These are phyloP conservation scores for Dromaius novaehollandiae DNA, from an alignment of 2,113 vertebrate genomes.

Conservation along the genomic window DNA sequence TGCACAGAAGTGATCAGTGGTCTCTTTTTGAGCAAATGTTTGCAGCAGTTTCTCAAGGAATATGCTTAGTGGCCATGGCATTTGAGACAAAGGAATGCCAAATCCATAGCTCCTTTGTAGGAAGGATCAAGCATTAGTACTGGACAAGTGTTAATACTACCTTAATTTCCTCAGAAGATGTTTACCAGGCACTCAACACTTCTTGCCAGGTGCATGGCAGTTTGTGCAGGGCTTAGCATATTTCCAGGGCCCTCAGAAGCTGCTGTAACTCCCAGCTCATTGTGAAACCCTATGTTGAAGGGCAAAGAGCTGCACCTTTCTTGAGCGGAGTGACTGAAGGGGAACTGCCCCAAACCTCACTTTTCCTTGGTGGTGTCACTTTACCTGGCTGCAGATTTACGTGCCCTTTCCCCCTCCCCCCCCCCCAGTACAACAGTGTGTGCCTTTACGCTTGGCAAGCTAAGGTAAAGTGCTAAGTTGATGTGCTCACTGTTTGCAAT, in stretches of 20 bases:
- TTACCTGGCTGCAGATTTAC: neutral
- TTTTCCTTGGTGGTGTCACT: too few species aligned
- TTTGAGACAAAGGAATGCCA: neutral
- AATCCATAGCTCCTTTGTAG: neutral
- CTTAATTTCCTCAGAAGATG: neutral
- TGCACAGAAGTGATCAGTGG: neutral
- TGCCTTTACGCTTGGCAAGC: neutral
- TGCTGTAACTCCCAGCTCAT: neutral
- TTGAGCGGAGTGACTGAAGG: neutral
- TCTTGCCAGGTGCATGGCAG: neutral
- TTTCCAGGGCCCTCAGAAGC: neutral
- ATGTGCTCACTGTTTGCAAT: neutral
- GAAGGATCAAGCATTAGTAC: neutral
- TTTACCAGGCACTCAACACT: neutral
- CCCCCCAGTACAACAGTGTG: neutral
- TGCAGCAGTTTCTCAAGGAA: neutral
- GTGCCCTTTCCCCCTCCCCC: rapidly evolving
- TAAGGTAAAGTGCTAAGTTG: neutral
- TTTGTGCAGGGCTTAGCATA: neutral
- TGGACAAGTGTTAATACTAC: neutral
- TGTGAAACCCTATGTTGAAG: neutral
- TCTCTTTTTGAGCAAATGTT: neutral
- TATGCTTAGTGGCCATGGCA: neutral
- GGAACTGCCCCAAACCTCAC: neutral
- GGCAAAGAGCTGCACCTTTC: neutral